Base-by-base conservation (phyloP, 2,888 invertebrate genomes). In the Clusia tigrina region DNA sequence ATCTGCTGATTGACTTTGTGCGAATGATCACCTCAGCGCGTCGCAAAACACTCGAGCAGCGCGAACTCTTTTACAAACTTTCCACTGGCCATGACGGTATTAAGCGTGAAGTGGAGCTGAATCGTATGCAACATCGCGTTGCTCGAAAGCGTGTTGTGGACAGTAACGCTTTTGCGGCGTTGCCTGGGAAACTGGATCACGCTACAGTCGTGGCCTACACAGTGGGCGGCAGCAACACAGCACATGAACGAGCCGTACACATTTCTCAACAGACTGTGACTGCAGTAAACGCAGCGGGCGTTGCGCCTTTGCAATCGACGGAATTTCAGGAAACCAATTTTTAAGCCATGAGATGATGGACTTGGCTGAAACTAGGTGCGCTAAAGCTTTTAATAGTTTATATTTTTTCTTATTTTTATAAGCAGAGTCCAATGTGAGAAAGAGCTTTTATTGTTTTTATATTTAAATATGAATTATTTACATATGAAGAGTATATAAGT, bases 171-270 rank as follows among this genome's bases (percentile, higher is more conserved):
- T 88, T 89, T 82, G 80, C 83, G 38, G 84, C 85, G 53, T 88
- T 95, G 71, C 94, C 95, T 0, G 95, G 95, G 1, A 95, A 95
- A 82, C 84, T 95, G 69, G 95, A 95, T 83, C 95, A 95, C 83
- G 95, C 95, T 22, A 91, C 92, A 2, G 90, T 93, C 20, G 90
- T 92, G 55, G 94, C 94, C 1, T 93, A 90, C 78, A 89, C 90
- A 68, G 91, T 93, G 38, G 91, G 91, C n/a, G 78, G 77, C 38
- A 75, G 71, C 38, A 20, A 46, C 12, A 64, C 51, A 10, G 20
- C 42, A 1, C 55, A 54, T 6, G 38, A 32, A 17, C 48, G 9
- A 18, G 20, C 10, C 1, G 17, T 20, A 5, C 2, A 20, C 48
- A 20, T 48, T 48, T 42, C 42, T 6, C 10, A 3, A n/a, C n/a